Evolutionary conservation across 2,888 invertebrate species (phyloP).

Genomic region (Callyntrura guangdongensis): DNA sequence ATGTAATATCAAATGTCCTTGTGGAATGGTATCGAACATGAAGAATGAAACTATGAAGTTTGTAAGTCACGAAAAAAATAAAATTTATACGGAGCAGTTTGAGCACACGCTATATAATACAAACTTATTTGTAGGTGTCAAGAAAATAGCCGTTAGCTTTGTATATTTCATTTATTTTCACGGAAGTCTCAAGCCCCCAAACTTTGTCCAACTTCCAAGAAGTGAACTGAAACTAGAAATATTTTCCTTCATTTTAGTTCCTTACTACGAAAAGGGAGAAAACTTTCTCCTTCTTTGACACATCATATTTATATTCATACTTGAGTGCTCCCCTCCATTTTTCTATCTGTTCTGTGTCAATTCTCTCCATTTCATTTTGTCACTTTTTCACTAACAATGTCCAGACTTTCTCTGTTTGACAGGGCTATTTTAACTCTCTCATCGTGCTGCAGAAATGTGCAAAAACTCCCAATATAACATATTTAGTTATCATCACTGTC

Average conservation of each 20-base stretch:
- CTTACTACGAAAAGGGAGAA: background rate
- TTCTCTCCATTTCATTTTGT: constrained; percentile 55
- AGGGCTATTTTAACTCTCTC: background rate
- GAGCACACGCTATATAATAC: constrained; percentile 23
- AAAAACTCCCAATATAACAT: constrained; percentile 15
- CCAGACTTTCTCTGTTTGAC: constrained; percentile 50
- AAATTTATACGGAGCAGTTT: constrained; percentile 32
- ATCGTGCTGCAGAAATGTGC: constrained; percentile 24
- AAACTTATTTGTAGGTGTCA: constrained; percentile 67
- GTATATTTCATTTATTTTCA: constrained; percentile 47
- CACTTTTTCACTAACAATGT: constrained; percentile 43
- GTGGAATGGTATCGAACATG: background rate
- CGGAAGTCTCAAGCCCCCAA: background rate
- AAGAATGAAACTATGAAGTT: background rate
- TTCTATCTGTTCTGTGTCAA: constrained; percentile 55
- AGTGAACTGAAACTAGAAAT: background rate
- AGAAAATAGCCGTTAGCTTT: constrained; percentile 42
- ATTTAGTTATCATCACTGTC: constrained; percentile 21
- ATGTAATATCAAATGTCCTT: too few relatives aligned
- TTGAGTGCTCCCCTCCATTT: constrained; percentile 50
- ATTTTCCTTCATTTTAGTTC: background rate
- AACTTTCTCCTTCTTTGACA: constrained; percentile 31
- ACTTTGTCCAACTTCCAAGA: constrained; percentile 11
- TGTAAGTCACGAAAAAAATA: background rate
- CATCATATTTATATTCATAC: constrained; percentile 61